Conservation (phyloP, 2,888 invertebrate genomes). For the Sericinus montela region DNA sequence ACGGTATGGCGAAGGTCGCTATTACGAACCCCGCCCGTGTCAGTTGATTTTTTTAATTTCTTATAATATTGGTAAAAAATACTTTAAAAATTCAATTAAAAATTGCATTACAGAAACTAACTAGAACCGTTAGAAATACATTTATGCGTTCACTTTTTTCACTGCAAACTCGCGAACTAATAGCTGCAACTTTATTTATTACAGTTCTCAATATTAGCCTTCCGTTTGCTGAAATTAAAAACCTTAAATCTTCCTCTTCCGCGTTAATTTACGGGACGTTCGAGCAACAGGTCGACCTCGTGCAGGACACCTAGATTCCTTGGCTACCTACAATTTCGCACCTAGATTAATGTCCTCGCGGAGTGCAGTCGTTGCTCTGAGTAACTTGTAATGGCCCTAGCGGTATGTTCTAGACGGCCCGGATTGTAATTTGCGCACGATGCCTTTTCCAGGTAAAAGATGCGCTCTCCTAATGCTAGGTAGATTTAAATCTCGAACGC, state of each 20-base stretch:
- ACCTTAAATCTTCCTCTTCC: neutral
- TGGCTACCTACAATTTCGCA: neutral
- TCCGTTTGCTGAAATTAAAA: slow-evolving; percentile 5
- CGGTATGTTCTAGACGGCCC: neutral
- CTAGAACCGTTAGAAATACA: too few species aligned
- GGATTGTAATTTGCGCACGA: neutral
- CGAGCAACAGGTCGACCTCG: slow-evolving; percentile 9
- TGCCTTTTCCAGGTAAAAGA: slow-evolving; percentile 10
- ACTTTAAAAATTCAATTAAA: too few species aligned
- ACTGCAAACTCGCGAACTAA: neutral
- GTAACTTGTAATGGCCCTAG: neutral
- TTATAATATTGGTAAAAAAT: too few species aligned
- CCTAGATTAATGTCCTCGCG: slow-evolving; percentile 5
- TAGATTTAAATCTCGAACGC: too few species aligned
- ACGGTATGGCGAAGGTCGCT: too few species aligned
- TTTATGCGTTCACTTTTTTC: neutral
- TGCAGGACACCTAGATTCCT: neutral
- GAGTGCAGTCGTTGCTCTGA: neutral
- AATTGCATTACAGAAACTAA: too few species aligned
- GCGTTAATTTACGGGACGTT: neutral
- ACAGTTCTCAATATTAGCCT: neutral
- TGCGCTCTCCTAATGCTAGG: neutral
- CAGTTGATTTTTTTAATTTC: too few species aligned
- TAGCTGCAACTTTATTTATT: neutral
- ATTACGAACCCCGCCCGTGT: too few species aligned